Conservation (phyloP, 2,888 invertebrate species). For the Odontomyia ornata region DNA sequence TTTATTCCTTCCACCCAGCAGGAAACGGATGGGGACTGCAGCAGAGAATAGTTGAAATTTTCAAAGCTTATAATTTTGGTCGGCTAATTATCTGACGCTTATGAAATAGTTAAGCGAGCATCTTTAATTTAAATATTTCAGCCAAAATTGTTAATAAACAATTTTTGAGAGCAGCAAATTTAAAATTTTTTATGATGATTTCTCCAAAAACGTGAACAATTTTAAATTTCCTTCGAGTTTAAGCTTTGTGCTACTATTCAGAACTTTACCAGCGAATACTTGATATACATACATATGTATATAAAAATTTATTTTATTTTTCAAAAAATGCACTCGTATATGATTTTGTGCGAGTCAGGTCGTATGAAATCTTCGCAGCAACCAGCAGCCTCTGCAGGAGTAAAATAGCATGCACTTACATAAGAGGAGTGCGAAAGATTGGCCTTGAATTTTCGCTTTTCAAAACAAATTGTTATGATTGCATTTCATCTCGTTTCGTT, state of each 20-base stretch:
- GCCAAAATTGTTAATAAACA: not conserved
- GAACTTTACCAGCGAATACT: not conserved
- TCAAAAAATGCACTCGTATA: not conserved
- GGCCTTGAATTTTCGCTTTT: slow-evolving; percentile 26
- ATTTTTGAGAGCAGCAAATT: too few species aligned
- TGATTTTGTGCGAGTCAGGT: not conserved
- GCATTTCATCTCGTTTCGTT: not conserved
- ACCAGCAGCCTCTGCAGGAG: not conserved
- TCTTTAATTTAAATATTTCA: not conserved
- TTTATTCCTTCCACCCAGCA: not conserved
- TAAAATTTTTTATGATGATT: too few species aligned
- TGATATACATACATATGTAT: too few species aligned
- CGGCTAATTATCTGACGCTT: not conserved
- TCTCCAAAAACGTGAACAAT: too few species aligned
- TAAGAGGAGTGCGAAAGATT: slow-evolving; percentile 4
- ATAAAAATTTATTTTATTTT: not conserved
- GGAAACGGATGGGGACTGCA: not conserved
- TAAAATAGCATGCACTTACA: slow-evolving; percentile 1
- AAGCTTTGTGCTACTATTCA: not conserved
- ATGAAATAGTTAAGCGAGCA: not conserved
- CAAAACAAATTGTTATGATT: slow-evolving; percentile 10
- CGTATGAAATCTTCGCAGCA: not conserved
- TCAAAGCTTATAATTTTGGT: not conserved
- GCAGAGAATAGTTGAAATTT: not conserved
- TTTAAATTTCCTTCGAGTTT: not conserved